Evolutionary conservation across 2,888 invertebrate species (phyloP).

Genomic region (Lucinisca nassula): DNA sequence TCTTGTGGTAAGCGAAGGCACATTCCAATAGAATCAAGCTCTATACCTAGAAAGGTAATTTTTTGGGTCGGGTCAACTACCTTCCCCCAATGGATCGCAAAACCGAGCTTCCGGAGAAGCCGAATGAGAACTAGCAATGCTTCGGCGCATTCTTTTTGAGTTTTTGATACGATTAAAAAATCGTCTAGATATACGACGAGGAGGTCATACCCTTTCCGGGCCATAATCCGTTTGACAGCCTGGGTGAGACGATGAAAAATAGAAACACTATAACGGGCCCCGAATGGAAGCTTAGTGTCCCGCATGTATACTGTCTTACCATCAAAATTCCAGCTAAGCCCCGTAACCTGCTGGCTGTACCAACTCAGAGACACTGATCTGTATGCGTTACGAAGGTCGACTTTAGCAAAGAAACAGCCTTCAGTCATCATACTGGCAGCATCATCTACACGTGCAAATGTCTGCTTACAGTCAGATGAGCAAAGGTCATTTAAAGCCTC

Average conservation of each 20-base stretch:
- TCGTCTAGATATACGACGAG: neutral
- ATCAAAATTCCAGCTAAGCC: neutral
- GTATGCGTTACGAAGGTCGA: neutral
- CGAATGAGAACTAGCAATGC: neutral
- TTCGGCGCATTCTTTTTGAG: neutral
- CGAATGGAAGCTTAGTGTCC: neutral
- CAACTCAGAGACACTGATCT: neutral
- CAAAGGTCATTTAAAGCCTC: neutral
- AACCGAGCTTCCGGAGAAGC: neutral
- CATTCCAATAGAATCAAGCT: neutral
- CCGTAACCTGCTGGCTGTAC: neutral
- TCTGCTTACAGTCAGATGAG: neutral
- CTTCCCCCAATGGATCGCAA: neutral
- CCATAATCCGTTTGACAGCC: neutral
- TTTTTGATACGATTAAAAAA: neutral
- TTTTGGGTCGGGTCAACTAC: neutral
- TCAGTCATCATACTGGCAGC: neutral
- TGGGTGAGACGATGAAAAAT: neutral
- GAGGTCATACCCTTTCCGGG: neutral
- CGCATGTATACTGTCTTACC: neutral
- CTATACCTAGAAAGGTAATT: neutral
- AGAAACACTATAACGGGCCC: neutral
- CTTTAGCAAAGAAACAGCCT: neutral
- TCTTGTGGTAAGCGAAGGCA: neutral
- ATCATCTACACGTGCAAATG: neutral